These are phyloP conservation scores for Polyommatus icarus DNA, from an alignment of 2,888 invertebrate genomes.

Conservation along the genomic window DNA sequence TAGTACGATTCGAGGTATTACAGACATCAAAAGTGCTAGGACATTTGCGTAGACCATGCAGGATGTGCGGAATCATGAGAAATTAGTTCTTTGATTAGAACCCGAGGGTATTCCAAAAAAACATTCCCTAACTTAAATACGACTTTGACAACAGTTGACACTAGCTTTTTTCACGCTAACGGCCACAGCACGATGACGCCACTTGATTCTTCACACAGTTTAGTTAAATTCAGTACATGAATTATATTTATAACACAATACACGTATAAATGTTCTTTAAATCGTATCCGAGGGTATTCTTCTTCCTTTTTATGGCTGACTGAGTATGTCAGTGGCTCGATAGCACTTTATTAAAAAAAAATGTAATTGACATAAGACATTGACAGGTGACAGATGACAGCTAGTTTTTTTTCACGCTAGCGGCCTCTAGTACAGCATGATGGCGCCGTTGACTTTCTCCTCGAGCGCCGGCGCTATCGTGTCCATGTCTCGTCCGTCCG, in stretches of 20 bases:
- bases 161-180: background rate
- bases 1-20: background rate
- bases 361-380: background rate
- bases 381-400: slow-evolving; percentile 4
- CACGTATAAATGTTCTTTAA: no score
- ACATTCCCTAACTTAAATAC: background rate
- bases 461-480: slow-evolving; percentile 85
- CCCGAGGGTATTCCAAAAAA: no score
- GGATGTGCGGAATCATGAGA: no score
- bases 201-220: slow-evolving; percentile 79
- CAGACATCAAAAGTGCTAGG: background rate
- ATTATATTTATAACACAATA: no score
- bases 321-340: background rate
- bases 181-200: slow-evolving; percentile 89
- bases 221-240: no score
- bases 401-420: background rate
- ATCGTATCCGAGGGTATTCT: no score
- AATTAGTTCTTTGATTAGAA: no score
- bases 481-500: slow-evolving; percentile 83
- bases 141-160: background rate
- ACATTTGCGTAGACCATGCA: no score
- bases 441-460: slow-evolving; percentile 90
- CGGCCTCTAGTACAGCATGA: slow-evolving; percentile 85
- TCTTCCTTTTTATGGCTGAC: background rate
- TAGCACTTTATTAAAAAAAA: no score